Percentiles rank a stretch among this genome's conserved stretches.
Conservation (phyloP, 2,888 invertebrate species). For the Fragum sueziense region DNA sequence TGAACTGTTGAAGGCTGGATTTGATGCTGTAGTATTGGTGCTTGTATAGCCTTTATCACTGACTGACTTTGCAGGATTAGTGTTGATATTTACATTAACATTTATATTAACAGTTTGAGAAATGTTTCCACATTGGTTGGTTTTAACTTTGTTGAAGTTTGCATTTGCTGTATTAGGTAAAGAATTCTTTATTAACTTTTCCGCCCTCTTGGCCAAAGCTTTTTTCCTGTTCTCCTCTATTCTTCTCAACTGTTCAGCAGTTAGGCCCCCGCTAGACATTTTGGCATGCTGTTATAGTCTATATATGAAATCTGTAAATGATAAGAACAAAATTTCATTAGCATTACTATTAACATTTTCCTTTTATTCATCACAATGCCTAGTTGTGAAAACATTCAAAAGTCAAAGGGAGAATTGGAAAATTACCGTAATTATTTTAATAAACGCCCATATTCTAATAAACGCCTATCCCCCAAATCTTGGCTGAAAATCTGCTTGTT, state of each 20-base stretch:
- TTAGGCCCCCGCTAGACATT: conserved; percentile 61
- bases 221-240: conserved; percentile 83
- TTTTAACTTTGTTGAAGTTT: no score
- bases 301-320: no score
- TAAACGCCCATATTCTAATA: no score
- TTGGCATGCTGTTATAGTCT: neutral
- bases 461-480: no score
- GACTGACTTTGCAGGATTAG: neutral
- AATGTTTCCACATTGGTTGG: no score
- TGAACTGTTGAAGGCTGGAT: neutral
- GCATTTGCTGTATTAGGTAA: neutral
- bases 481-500: no score
- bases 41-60: neutral
- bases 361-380: no score
- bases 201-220: conserved; percentile 81
- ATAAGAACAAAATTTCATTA: no score
- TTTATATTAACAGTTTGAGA: neutral
- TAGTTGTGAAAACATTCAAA: no score
- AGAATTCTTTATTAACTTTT: neutral
- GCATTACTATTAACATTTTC: no score
- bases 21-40: neutral
- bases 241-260: conserved; percentile 82
- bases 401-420: no score
- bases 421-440: no score
- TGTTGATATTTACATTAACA: neutral